phyloP scores from a whole-genome alignment of 2,888 invertebrate genomes.

The Helobdella robusta region DNA sequence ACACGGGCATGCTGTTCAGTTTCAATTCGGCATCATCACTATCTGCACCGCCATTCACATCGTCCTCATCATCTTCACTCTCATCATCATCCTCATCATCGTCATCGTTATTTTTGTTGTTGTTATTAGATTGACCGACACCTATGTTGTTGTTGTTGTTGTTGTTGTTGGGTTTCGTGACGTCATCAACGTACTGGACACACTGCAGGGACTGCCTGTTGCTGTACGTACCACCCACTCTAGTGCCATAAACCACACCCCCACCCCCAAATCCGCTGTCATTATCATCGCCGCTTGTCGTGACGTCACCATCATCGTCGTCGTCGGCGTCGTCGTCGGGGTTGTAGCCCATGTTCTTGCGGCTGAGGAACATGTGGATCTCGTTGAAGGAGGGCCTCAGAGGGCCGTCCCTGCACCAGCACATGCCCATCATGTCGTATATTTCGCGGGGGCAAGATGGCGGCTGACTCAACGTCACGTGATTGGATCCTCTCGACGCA shows the following conservation, averaged over 20 bases:
- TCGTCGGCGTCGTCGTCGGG: slow-evolving; percentile 42
- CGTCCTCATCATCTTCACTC: neutral
- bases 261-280: no score
- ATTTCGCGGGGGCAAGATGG: slow-evolving; percentile 73
- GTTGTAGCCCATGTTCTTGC: slow-evolving; percentile 49
- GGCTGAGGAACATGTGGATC: slow-evolving; percentile 70
- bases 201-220: no score
- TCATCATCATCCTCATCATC: neutral
- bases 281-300: neutral
- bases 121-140: no score
- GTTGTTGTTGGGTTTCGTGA: no score
- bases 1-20: no score
- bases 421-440: slow-evolving; percentile 81
- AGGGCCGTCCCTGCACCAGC: slow-evolving; percentile 72
- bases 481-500: no score
- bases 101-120: no score
- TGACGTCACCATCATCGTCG: slow-evolving; percentile 4
- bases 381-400: slow-evolving; percentile 77
- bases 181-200: no score
- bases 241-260: no score
- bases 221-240: no score
- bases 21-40: slow-evolving; percentile 7
- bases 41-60: neutral
- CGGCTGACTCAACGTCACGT: slow-evolving; percentile 59
- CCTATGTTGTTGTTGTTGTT: no score